These are phyloP conservation scores for Oncorhynchus nerka DNA, from an alignment of 2,113 vertebrate genomes.

Conservation along the genomic window DNA sequence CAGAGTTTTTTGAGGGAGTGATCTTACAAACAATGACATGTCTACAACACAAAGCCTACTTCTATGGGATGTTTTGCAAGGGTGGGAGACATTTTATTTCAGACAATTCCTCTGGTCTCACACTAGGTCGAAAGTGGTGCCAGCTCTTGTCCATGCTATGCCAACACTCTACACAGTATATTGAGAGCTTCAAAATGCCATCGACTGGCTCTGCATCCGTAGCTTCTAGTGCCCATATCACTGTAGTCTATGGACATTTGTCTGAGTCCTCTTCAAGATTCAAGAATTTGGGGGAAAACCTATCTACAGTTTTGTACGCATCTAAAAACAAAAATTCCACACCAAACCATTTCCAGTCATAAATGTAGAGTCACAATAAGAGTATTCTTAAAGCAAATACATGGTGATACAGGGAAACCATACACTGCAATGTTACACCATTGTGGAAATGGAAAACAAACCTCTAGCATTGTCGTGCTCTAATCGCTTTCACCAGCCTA, in stretches of 20 bases:
- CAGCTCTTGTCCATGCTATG: conserved; percentile 78
- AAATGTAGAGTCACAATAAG: too few relatives aligned
- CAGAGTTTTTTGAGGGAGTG: not conserved
- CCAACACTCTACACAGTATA: conserved; percentile 74
- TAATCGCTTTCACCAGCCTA: not conserved
- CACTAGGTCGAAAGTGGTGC: conserved; percentile 74
- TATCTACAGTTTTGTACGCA: too few relatives aligned
- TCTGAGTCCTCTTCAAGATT: not conserved
- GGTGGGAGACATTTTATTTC: not conserved
- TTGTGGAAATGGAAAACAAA: not conserved
- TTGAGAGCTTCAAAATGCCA: conserved; percentile 73
- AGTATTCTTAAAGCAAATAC: too few relatives aligned
- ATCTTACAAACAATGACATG: not conserved
- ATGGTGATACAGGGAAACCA: too few relatives aligned
- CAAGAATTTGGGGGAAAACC: not conserved
- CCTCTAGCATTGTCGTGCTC: not conserved
- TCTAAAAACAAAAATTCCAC: not conserved
- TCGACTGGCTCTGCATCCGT: conserved; percentile 28
- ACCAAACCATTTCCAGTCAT: not conserved
- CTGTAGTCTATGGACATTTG: conserved; percentile 21
- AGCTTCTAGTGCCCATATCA: conserved; percentile 36
- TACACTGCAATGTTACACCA: not conserved
- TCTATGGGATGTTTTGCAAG: not conserved
- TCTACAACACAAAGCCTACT: not conserved
- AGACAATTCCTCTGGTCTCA: not conserved